Base-by-base conservation (phyloP, 2,797 vertebrate genomes). In the Aphelocoma californica region DNA sequence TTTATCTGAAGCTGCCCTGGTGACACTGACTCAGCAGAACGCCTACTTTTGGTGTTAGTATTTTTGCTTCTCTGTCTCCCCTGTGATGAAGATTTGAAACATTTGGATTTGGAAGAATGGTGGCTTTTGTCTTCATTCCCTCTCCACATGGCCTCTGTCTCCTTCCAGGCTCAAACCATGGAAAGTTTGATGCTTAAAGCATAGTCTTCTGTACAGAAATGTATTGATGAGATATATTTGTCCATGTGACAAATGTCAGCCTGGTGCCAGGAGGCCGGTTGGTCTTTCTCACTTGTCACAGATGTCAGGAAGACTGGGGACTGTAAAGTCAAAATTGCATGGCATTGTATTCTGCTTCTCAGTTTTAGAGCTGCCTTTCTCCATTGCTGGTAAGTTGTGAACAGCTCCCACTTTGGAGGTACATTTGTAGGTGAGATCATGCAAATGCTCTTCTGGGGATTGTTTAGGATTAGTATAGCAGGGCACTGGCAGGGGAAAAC, bases 121-220 rank as follows among this genome's bases (percentile, higher is more conserved):
- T 21, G 11, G 3, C 40, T 86, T 92, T 47, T 4, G 1, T 51
- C 20, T 90, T 79, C 44, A 3, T 6, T 77, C 4, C 9, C 18
- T 25, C 23, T 75, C 38, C 28, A 4, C 0, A 0, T 2, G 2
- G 21, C 29, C 14, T 26, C 20, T 45, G 47, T 36, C 51, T 77
- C 18, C 11, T 9, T 94, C 19, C 12, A 7, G 5, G 19, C 4
- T 71, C 2, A 9, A 71, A 78, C 40, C 45, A 28, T 2, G 4
- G 34, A 57, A 86, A 65, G 53, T 20, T 28, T 79, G 5, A 18
- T 70, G 47, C 6, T 88, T 44, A 54, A 86, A 79, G 28, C 0
- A 0, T n/a, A 36, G 7, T 34, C 18, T 71, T 71, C 48, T 28
- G 3, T 74, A 53, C n/a, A 57, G n/a, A 90, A 78, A 42, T 40